Base-by-base conservation (phyloP, 1,140 invertebrate species). In the Pseudomyrmex concolor region DNA sequence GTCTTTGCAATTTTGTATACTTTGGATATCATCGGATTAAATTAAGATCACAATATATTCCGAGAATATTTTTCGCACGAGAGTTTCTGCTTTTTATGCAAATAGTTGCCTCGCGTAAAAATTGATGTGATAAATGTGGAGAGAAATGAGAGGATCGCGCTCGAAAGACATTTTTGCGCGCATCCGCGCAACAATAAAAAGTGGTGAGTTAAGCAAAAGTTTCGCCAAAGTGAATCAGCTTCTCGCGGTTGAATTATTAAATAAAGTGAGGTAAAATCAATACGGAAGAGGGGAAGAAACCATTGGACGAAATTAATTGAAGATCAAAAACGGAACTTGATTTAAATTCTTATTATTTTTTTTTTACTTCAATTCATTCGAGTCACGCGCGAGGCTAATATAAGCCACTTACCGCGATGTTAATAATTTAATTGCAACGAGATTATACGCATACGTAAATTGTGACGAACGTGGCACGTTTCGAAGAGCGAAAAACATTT, bases 221-320 rank as follows among this genome's bases (percentile, higher is more conserved):
- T 80, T 71, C 13, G 70, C 55, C 60, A 54, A 76, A 50, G 22
- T 80, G 34, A 34, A 71, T 80, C 66, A 60, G 43, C 45, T 25
- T 50, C 19, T 13, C 54, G 10, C 54, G 10, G 45, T 67, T 80
- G 57, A 68, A 78, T 78, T 34, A 34, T 34, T 57, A 78, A 80
- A 80, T 80, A 80, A 80, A 80, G 54, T 25, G n/a, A 22, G 25
- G 66, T n/a, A n/a, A 50, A 70, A 80, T 80, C 66, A 48, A 80
- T 80, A 80, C 9, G 17, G n/a, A 34, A 34, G 34, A 22, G n/a
- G 13, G n/a, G 13, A 1, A 17, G 12, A 17, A 60, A 57, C 12
- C 50, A 19, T n/a, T 19, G 45, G 7, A 50, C 66, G 4, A 80
- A 59, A 70, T 80, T 80, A 80, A 80, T 70, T 59, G 76, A 60